Base-by-base conservation (phyloP, 2,888 invertebrate species). In the Scaptomyza parva region DNA sequence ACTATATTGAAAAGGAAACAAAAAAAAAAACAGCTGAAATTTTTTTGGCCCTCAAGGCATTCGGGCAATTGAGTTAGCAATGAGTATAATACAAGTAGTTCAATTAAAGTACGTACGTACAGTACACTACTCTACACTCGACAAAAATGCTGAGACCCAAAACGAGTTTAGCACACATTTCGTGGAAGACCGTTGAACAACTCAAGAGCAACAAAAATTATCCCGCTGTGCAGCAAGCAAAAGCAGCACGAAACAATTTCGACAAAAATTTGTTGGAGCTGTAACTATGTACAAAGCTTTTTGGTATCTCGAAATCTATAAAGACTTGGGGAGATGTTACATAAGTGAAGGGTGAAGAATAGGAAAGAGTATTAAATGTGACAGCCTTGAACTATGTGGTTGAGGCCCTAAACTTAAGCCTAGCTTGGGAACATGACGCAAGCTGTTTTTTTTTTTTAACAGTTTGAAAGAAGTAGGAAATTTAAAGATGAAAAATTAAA, bases 51-150 rank as follows among this genome's bases (percentile, higher is more conserved):
- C 72, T 66, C 66, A 63, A 72, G 87, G 82, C 68, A 72, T 48
- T 7, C 60, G 60, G 60, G 60, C 87, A 82, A 82, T 82, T 82
- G 82, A 87, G 87, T 87, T 82, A 81, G 78, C 82, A 87, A 85
- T 87, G 82, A 82, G 87, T 37, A 8, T n/a, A n/a, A n/a, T n/a
- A n/a, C n/a, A 17, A 17, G 30, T 9, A 9, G 28, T 14, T n/a
- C 85, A 82, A 87, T 82, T 82, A 86, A 82, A 81, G 77, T 77
- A 17, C 9, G 9, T 37, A 83, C n/a, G n/a, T n/a, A n/a, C n/a
- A n/a, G n/a, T n/a, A n/a, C n/a, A n/a, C n/a, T n/a, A n/a, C n/a
- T n/a, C n/a, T n/a, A n/a, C 70, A 71, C 75, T 84, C 84, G 51
- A 82, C 44, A 45, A 61, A 64, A 63, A 67, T 62, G 78, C 86